Base-by-base conservation (phyloP, 2,113 vertebrate species). In the Gopherus evgoodei region DNA sequence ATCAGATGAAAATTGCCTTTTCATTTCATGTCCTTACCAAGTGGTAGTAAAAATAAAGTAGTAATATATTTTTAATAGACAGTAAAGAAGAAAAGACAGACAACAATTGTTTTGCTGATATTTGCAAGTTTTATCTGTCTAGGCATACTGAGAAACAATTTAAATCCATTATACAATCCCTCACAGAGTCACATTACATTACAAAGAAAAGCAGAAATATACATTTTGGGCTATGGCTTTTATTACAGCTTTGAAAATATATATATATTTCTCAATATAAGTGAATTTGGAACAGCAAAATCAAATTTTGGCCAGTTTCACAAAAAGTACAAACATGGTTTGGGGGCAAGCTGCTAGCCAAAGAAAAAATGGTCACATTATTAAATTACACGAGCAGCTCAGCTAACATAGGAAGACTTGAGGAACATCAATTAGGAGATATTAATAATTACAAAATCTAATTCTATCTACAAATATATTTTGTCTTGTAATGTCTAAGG, bases 21-120 rank as follows among this genome's bases (percentile, higher is more conserved):
- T 29, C 85, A 76, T 96, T 96, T 95, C 49, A 97, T 93, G 78
- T 96, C 6, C 44, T 89, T 95, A 85, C 94, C 94, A 95, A 89
- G 11, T 89, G 88, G 79, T 27, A 86, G 78, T 85, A 65, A 82
- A 88, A 97, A 95, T 91, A 76, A 42, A 42, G 22, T 76, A 76
- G 21, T 27, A 76, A 76, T 47, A 44, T 90, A 83, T 93, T n/a
- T 95, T 31, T 85, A 79, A 92, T 38, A 27, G 81, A 88, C 42
- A 27, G 81, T 42, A 86, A 83, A 90, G 50, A 94, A 88, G 86
- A 92, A 11, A 69, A 69, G n/a, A 72, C n/a, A 72, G 35, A 38
- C 19, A 62, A 42, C 69, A 75, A 83, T 47, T 90, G 44, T 87
- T 95, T 95, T 95, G 81, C 87, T 95, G 65, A 35, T 93, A 90